Percentiles rank a stretch among this genome's conserved stretches.
These are phyloP conservation scores for Microctenopoma stevenorrisi DNA, from an alignment of 2,797 vertebrate genomes.

Conservation along the genomic window DNA sequence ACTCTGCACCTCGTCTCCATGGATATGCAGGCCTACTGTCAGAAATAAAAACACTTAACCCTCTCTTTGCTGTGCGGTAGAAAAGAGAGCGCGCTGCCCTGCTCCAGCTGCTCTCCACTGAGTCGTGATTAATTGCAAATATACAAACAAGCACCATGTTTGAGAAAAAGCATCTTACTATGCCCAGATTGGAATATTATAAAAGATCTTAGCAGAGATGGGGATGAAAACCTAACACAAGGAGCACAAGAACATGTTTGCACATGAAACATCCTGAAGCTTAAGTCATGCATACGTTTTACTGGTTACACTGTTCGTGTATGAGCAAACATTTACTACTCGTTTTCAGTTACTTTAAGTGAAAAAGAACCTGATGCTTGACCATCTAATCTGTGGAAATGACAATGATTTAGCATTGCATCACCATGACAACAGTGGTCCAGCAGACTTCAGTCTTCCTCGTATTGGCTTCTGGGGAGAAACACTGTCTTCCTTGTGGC, in stretches of 20 bases:
- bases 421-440: conserved; percentile 77
- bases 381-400: conserved; percentile 1
- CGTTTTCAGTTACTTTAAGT: background rate
- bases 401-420: conserved; percentile 33
- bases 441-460: conserved; percentile 64
- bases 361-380: background rate
- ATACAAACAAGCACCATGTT: conserved; percentile 13
- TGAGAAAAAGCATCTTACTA: conserved; percentile 13
- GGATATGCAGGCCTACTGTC: conserved; percentile 76
- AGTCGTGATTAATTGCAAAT: conserved; percentile 38
- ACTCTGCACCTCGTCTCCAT: conserved; percentile 81
- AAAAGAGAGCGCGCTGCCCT: conserved; percentile 31
- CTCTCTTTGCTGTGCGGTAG: conserved; percentile 58
- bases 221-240: background rate
- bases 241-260: background rate
- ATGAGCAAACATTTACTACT: background rate
- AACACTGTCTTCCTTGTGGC: conserved; percentile 16
- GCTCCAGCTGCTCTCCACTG: conserved; percentile 26
- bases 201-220: conserved; percentile 3
- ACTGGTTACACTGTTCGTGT: conserved; percentile 7
- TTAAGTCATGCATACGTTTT: conserved; percentile 8
- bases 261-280: background rate
- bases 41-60: conserved; percentile 78
- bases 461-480: conserved; percentile 56
- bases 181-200: conserved; percentile 13